Base-by-base conservation (phyloP, 2,113 vertebrate genomes). In the Oryzias melastigma region DNA sequence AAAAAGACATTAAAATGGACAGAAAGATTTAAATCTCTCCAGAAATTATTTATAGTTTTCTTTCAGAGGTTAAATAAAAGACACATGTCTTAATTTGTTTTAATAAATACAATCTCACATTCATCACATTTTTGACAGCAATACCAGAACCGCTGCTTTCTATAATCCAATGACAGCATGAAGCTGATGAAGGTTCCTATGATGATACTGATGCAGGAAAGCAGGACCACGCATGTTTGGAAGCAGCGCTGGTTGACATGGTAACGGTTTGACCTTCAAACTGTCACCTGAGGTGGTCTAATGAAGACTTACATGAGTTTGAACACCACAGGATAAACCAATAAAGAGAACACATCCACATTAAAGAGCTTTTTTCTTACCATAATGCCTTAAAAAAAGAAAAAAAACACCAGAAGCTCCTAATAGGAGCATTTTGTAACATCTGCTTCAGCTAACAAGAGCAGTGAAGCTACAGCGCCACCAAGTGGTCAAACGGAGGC, bases 211-310 rank as follows among this genome's bases (percentile, higher is more conserved):
- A 62, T 60, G 25, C 35, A 4, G n/a, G 2, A 12, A 27, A n/a
- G n/a, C 66, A 69, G 49, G 5, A 43, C 16, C 59, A 35, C 8
- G 0, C 5, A 25, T 14, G 64, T 5, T 51, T 50, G 53, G 18
- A 3, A 67, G 67, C 72, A 52, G 65, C 52, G 19, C 8, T 65
- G 56, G 63, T 65, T 73, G 51, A 69, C 58, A 56, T 19, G 44
- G 68, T 44, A 73, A 80, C 53, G 14, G 29, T 46, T 27, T 77
- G 73, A 82, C 64, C 71, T 78, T 83, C 65, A 45, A 35, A 52
- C 50, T 40, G 44, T 76, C 59, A 80, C 61, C 76, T 62, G 67
- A 77, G 57, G 66, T 58, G 4, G 52, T 76, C 41, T 49, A 65
- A 80, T 59, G 61, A 79, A 75, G 71, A 79, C 50, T 57, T 62